Base-by-base conservation (phyloP, 2,888 invertebrate species). In the Pandemis corylana region DNA sequence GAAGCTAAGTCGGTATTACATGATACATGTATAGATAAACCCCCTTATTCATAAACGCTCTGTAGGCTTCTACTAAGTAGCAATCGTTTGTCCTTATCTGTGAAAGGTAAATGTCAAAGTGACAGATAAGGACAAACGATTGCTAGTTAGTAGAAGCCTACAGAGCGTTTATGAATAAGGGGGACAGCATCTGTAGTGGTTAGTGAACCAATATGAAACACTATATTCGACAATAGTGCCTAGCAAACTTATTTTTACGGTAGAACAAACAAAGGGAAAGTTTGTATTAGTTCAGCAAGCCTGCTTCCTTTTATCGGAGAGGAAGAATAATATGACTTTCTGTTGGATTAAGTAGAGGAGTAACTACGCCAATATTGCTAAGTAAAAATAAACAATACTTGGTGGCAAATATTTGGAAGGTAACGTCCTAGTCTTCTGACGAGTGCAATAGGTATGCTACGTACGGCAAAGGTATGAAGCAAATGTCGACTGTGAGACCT, bases 261-360 rank as follows among this genome's bases (percentile, higher is more conserved):
- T 28, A 72, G 68, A 71, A 65, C 75, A 65, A 70, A 75, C 62
- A 72, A 65, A 71, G 72, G 72, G 56, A 74, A 78, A 79, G 75
- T 78, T 78, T 62, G 64, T 75, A 79, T 79, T 78, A 77, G 70
- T 74, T 72, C 70, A 36, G 66, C 51, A 62, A 61, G 61, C 65
- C 62, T 65, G 61, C 53, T 74, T 62, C 44, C 70, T 65, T 62
- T 62, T 62, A 20, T 56, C 61, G 59, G 56, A 66, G 61, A 36
- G 64, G 59, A 71, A 69, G 42, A 66, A 75, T 62, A 71, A 65
- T 62, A 13, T 61, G 70, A 46, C 53, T 67, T 74, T 59, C 15
- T 66, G 61, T 74, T 63, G 49, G 46, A 75, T 44, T 53, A 62
- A 64, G 36, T 66, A 66, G 66, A 56, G 53, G n/a, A 67, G 67